A percentile compares a stretch with the other conserved stretches of the same genome.
Evolutionary conservation across 1,140 invertebrate species (phyloP).

Genomic region (Pissodes strobi): DNA sequence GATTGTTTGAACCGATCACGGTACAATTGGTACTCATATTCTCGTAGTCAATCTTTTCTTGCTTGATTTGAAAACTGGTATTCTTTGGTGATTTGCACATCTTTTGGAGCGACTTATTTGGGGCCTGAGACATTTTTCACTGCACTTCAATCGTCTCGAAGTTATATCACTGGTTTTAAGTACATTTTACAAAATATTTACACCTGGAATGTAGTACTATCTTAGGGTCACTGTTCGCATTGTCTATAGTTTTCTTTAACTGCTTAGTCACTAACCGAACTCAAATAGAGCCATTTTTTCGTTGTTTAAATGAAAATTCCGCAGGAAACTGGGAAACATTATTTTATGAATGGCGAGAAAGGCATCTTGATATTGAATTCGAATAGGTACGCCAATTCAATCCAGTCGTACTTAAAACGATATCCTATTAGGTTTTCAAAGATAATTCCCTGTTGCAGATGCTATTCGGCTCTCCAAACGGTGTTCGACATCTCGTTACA

Average conservation of each 20-base stretch:
- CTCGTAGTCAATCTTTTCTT: constrained; percentile 53
- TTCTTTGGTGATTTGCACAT: constrained; percentile 57
- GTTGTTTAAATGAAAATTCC: constrained; percentile 35
- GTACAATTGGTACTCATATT: constrained; percentile 54
- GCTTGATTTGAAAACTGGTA: constrained; percentile 43
- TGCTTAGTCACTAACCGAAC: constrained; percentile 48
- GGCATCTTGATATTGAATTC: constrained; percentile 25
- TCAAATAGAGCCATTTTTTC: constrained; percentile 56
- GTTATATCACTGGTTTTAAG: constrained; percentile 39
- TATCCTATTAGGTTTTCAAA: no score
- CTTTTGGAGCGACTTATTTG: constrained; percentile 50
- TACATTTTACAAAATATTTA: constrained; percentile 36
- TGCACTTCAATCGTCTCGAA: constrained; percentile 35
- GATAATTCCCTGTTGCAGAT: no score
- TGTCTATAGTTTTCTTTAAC: background rate
- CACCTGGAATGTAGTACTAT: constrained; percentile 39
- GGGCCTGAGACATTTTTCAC: constrained; percentile 54
- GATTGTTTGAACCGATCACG: constrained; percentile 54
- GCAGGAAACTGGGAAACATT: constrained; percentile 31
- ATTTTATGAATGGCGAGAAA: constrained; percentile 34
- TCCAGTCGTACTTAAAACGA: no score
- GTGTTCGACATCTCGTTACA: no score
- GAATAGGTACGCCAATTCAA: no score
- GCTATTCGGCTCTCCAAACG: no score
- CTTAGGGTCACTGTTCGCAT: constrained; percentile 28